Conservation (phyloP, 2,888 invertebrate genomes). For the Xylocampa areola region DNA sequence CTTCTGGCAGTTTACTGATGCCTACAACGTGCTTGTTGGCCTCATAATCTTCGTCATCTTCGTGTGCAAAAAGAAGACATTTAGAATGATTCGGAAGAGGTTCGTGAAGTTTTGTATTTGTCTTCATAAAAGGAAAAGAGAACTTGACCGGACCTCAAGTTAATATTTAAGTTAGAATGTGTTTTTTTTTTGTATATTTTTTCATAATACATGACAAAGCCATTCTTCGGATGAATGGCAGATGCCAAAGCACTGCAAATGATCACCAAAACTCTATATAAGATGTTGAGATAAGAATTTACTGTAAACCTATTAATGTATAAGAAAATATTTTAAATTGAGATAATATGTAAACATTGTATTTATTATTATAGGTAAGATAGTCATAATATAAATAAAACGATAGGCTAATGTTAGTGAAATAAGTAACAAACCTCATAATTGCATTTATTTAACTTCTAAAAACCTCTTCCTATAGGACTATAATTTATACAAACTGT, state of each 20-base stretch:
- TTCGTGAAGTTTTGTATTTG: slow-evolving; percentile 65
- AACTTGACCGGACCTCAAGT: not conserved
- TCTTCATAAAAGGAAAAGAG: slow-evolving; percentile 1
- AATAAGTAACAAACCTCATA: not conserved
- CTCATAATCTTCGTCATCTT: slow-evolving; percentile 93
- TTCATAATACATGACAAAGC: not conserved
- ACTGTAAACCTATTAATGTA: no score
- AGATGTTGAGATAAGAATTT: not conserved
- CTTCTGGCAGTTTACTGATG: slow-evolving; percentile 91
- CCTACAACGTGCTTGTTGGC: slow-evolving; percentile 92
- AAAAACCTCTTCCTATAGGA: slow-evolving; percentile 4
- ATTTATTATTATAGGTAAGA: no score
- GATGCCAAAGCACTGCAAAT: slow-evolving; percentile 4
- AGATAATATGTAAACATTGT: not conserved
- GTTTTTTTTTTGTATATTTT: not conserved
- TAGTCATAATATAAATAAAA: no score
- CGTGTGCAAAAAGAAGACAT: slow-evolving; percentile 92
- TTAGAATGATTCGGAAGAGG: slow-evolving; percentile 90
- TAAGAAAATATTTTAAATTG: no score
- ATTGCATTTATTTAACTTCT: slow-evolving; percentile 14
- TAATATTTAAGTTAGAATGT: not conserved
- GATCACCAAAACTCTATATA: not conserved
- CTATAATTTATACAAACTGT: not conserved
- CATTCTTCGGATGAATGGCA: not conserved
- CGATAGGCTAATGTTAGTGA: not conserved